Conservation (phyloP, 2,797 vertebrate species). For the Pampus argenteus region DNA sequence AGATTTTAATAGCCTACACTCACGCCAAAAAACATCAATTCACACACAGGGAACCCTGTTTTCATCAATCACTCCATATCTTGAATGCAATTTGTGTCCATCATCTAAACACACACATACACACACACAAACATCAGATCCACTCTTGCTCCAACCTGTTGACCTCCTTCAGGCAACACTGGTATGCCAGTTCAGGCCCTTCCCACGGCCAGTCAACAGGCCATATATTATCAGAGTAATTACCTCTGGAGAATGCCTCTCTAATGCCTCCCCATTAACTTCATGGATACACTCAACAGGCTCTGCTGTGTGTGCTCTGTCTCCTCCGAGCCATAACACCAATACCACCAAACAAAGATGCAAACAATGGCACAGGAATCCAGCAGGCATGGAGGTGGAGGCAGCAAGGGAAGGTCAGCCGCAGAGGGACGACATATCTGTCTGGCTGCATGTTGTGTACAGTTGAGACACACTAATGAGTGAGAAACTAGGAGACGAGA, state of each 20-base stretch:
- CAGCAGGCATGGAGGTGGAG: slow-evolving; percentile 30
- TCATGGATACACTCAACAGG: slow-evolving; percentile 47
- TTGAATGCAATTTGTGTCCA: neutral
- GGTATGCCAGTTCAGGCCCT: slow-evolving; percentile 67
- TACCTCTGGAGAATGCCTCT: slow-evolving; percentile 72
- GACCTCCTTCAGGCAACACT: slow-evolving; percentile 61
- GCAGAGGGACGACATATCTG: slow-evolving; percentile 6
- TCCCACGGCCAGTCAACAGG: slow-evolving; percentile 70
- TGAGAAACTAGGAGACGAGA: slow-evolving; percentile 35
- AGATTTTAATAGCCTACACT: slow-evolving; percentile 55
- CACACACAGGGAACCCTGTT: slow-evolving; percentile 10
- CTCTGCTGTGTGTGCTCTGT: slow-evolving; percentile 53
- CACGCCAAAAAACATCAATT: slow-evolving; percentile 24
- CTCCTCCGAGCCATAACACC: slow-evolving; percentile 41
- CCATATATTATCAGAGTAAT: slow-evolving; percentile 77
- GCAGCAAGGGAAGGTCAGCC: slow-evolving; percentile 47
- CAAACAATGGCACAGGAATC: slow-evolving; percentile 62
- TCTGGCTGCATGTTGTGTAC: slow-evolving; percentile 29
- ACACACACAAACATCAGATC: slow-evolving; percentile 37
- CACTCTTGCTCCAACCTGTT: slow-evolving; percentile 63
- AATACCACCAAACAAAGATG: slow-evolving; percentile 62
- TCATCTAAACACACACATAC: slow-evolving; percentile 8
- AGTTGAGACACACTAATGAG: slow-evolving; percentile 33
- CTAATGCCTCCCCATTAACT: slow-evolving; percentile 64
- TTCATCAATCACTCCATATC: neutral